Evolutionary conservation across 2,888 invertebrate genomes (phyloP).

Genomic region (Dolichomitus sp.): DNA sequence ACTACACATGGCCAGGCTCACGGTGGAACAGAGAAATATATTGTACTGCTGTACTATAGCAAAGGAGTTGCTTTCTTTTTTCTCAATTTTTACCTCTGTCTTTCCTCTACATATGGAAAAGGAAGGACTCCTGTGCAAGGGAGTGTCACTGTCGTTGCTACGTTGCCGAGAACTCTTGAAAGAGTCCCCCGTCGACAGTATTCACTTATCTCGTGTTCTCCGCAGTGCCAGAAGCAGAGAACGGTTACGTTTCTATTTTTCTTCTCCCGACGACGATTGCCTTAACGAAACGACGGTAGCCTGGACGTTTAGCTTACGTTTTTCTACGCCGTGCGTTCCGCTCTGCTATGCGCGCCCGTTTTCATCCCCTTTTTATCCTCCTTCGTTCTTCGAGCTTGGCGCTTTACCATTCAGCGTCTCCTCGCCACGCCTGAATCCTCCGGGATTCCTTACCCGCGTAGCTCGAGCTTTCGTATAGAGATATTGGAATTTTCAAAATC

Average conservation of each 20-base stretch:
- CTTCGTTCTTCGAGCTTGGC: neutral
- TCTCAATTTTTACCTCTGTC: slow-evolving; percentile 8
- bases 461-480: slow-evolving; percentile 15
- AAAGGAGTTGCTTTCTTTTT: slow-evolving; percentile 1
- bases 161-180: slow-evolving; percentile 38
- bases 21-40: slow-evolving; percentile 15
- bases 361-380: slow-evolving; percentile 14
- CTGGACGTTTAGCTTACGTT: slow-evolving; percentile 64
- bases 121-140: slow-evolving; percentile 20
- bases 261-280: slow-evolving; percentile 71
- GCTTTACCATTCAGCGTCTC: slow-evolving; percentile 9
- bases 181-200: slow-evolving; percentile 57
- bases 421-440: slow-evolving; percentile 68
- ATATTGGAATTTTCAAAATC: slow-evolving; percentile 76
- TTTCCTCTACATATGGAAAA: slow-evolving; percentile 34
- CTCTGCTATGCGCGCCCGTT: slow-evolving; percentile 2
- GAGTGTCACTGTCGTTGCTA: slow-evolving; percentile 30
- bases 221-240: slow-evolving; percentile 34
- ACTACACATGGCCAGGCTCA: neutral
- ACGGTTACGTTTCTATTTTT: slow-evolving; percentile 60
- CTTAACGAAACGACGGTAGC: slow-evolving; percentile 74
- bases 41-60: slow-evolving; percentile 6
- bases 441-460: slow-evolving; percentile 65
- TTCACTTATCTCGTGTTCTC: slow-evolving; percentile 60
- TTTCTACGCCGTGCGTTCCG: slow-evolving; percentile 46